Conservation (phyloP, 2,888 invertebrate species). For the Drosophila lutescens region DNA sequence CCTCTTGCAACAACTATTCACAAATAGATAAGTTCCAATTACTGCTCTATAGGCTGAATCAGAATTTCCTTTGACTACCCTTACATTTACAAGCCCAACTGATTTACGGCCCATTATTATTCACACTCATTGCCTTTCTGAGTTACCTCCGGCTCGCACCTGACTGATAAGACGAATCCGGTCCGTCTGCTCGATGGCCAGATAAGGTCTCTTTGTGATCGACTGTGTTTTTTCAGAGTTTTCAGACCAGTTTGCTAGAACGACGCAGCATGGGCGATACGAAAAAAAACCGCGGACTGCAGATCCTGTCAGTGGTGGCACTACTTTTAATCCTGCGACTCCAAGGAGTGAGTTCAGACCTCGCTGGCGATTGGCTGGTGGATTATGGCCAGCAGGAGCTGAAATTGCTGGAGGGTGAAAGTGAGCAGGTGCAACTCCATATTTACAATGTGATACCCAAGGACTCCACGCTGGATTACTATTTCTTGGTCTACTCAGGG, state of each 20-base stretch:
- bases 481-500: constrained; percentile 42
- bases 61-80: not conserved
- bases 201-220: constrained; percentile 32
- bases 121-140: not conserved
- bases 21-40: not conserved
- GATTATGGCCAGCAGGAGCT: constrained; percentile 39
- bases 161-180: constrained; percentile 28
- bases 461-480: constrained; percentile 31
- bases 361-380: constrained; percentile 63
- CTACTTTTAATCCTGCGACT: not conserved
- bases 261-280: constrained; percentile 28
- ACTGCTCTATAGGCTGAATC: not conserved
- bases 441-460: constrained; percentile 41
- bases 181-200: constrained; percentile 7
- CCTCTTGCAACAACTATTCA: too few relatives aligned
- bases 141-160: constrained; percentile 13
- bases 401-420: constrained; percentile 17
- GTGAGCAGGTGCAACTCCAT: constrained; percentile 23
- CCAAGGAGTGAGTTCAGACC: constrained; percentile 1
- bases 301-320: not conserved
- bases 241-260: constrained; percentile 9
- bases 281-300: not conserved
- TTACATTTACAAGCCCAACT: not conserved
- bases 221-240: not conserved
- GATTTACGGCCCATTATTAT: constrained; percentile 17